Evolutionary conservation across 2,797 vertebrate genomes (phyloP).

Genomic region (Peromyscus melanophrys): DNA sequence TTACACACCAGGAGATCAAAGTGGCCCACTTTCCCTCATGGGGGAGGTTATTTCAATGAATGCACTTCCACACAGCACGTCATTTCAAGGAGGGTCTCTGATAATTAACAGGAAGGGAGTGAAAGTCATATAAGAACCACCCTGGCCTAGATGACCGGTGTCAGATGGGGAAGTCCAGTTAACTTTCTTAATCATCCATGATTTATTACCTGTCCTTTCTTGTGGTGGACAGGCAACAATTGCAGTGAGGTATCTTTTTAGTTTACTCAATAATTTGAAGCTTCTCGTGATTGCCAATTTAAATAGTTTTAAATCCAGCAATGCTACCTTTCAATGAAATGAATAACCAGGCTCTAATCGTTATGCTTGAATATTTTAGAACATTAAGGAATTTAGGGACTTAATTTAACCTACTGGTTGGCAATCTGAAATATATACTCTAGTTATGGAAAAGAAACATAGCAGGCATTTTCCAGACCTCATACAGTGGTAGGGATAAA

Average conservation of each 20-base stretch:
- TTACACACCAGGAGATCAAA: not conserved
- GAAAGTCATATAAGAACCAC: not conserved
- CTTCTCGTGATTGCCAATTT: not conserved
- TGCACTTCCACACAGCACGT: not conserved
- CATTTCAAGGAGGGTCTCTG: not conserved
- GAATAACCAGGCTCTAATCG: not conserved
- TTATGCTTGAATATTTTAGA: not conserved
- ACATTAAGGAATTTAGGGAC: not conserved
- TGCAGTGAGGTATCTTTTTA: not conserved
- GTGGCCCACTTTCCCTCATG: accelerated
- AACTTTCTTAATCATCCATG: not conserved
- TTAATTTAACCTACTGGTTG: not conserved
- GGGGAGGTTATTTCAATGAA: not conserved
- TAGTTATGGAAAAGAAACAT: not conserved
- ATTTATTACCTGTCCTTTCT: not conserved
- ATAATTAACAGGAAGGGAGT: not conserved
- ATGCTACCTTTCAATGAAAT: not conserved
- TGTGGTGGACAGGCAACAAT: accelerated
- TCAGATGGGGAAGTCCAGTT: not conserved
- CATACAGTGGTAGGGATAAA: not conserved
- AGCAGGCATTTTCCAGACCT: not conserved
- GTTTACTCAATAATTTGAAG: not conserved
- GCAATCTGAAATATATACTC: not conserved
- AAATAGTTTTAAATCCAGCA: not conserved
- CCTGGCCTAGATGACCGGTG: not conserved